These are phyloP conservation scores for Marronus borbonicus DNA, from an alignment of 2,888 invertebrate genomes.

Conservation along the genomic window DNA sequence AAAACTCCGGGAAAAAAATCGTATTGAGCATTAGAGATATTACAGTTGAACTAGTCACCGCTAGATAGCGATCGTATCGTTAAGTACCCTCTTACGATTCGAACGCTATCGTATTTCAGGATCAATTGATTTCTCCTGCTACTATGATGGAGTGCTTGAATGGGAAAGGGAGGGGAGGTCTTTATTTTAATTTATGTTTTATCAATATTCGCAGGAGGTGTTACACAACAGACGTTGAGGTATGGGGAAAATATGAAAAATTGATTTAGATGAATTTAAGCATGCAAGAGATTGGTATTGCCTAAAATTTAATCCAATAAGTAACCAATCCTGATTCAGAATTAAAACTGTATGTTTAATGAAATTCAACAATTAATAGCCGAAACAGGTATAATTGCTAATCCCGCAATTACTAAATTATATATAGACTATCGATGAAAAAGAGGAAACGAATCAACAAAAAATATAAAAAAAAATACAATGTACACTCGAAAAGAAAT, in stretches of 20 bases:
- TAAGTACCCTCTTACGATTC: constrained; percentile 17
- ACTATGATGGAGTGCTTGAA: not conserved
- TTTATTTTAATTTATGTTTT: constrained; percentile 14
- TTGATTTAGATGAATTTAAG: not conserved
- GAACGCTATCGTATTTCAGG: constrained; percentile 17
- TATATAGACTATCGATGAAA: too few species aligned
- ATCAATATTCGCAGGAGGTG: not conserved
- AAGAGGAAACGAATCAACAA: too few species aligned
- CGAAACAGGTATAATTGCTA: too few species aligned
- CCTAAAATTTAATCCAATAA: too few species aligned
- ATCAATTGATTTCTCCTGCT: constrained; percentile 21
- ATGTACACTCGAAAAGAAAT: too few species aligned
- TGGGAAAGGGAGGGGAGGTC: not conserved
- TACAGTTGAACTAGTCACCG: constrained; percentile 25
- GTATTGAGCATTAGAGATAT: constrained; percentile 14
- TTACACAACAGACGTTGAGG: too few species aligned
- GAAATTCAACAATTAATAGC: too few species aligned
- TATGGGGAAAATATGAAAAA: not conserved
- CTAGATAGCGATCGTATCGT: constrained; percentile 32
- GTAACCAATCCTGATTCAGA: too few species aligned
- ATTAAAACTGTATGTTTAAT: too few species aligned
- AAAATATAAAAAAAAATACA: too few species aligned
- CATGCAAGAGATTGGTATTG: too few species aligned
- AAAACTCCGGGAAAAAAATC: not conserved
- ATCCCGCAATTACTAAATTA: too few species aligned